Percentiles rank a stretch among this genome's conserved stretches.
Conservation (phyloP, 2,888 invertebrate species). For the Hirtodrosophila confusa region DNA sequence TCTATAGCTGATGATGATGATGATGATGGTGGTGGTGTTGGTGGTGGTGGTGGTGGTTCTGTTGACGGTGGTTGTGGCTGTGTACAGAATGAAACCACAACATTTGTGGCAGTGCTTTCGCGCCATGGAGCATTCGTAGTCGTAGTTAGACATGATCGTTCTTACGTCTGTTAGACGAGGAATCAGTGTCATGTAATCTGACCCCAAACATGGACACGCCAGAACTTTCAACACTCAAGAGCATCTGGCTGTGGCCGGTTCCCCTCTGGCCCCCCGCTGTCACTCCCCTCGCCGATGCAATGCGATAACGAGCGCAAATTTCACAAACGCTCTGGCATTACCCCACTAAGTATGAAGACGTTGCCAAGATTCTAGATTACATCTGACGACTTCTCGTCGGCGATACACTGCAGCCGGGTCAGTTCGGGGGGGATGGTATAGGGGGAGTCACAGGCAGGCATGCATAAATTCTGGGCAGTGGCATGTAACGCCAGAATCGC, state of each 20-base stretch:
- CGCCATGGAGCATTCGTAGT: slow-evolving; percentile 44
- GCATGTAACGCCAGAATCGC: slow-evolving; percentile 74
- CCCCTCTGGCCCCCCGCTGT: background rate
- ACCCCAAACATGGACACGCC: slow-evolving; percentile 79
- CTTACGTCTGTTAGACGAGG: slow-evolving; percentile 67
- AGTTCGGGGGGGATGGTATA: slow-evolving; percentile 4
- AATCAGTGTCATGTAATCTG: slow-evolving; percentile 79
- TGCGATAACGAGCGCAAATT: slow-evolving; percentile 78
- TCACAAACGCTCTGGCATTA: slow-evolving; percentile 70
- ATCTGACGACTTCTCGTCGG: slow-evolving; percentile 62
- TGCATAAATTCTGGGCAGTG: slow-evolving; percentile 74
- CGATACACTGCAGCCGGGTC: slow-evolving; percentile 21
- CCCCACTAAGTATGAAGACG: slow-evolving; percentile 76
- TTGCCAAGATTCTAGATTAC: slow-evolving; percentile 76
- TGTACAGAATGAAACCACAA: slow-evolving; percentile 45
- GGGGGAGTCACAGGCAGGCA: slow-evolving; percentile 52
- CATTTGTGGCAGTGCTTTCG: slow-evolving; percentile 62
- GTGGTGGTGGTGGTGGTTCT: slow-evolving; percentile 25
- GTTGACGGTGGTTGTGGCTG: slow-evolving; percentile 29
- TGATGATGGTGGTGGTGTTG: slow-evolving; percentile 40
- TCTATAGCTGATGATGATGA: slow-evolving; percentile 29
- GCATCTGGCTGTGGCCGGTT: slow-evolving; percentile 23
- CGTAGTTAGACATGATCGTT: slow-evolving; percentile 40
- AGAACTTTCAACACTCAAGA: slow-evolving; percentile 76
- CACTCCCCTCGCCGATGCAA: slow-evolving; percentile 50